Base-by-base conservation (phyloP, 2,113 vertebrate species). In the Oxyura jamaicensis region DNA sequence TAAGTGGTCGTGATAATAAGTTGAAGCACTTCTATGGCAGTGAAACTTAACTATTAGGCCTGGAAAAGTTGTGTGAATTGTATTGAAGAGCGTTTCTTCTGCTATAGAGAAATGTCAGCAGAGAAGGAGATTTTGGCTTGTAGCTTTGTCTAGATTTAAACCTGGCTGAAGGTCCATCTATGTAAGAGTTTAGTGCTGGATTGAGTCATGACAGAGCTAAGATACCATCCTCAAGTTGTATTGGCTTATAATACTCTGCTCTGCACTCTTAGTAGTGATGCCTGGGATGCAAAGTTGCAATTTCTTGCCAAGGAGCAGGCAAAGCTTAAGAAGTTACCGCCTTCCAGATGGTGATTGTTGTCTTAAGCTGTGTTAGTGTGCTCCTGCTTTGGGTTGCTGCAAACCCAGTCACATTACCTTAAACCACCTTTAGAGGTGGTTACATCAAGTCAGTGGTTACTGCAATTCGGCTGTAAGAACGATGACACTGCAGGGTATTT, bases 151-250 rank as follows among this genome's bases (percentile, higher is more conserved):
- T 35, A 11, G 26, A 52, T 82, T 56, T 79, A 84, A 46, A 65
- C 22, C 4, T 56, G 11, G 10, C 35, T 77, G 25, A 46, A 5
- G 0, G 19, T 81, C n/a, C 4, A 0, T 74, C 13, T 74, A 4
- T 81, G 17, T 73, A 52, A 65, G 36, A 73, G 48, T 25, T 89
- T 22, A 79, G 48, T 67, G 33, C 25, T 42, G 55, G 42, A 39
- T 39, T 79, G 7, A 33, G 33, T 33, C 29, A 13, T 2, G 52
- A 6, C 25, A 42, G 39, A 75, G 39, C 42, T 58, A 41, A 33
- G 75, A 44, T 69, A 29, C 42, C 50, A 53, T n/a, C 35, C 83
- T 76, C 29, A 31, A 29, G 28, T 59, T 25, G 5, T 75, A 8
- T 13, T 86, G 9, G 3, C 79, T 91, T 91, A 5, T 33, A 56